Percentiles rank a stretch among this genome's conserved stretches.
Conservation (phyloP, 2,797 vertebrate genomes). For the Sphenodon punctatus region DNA sequence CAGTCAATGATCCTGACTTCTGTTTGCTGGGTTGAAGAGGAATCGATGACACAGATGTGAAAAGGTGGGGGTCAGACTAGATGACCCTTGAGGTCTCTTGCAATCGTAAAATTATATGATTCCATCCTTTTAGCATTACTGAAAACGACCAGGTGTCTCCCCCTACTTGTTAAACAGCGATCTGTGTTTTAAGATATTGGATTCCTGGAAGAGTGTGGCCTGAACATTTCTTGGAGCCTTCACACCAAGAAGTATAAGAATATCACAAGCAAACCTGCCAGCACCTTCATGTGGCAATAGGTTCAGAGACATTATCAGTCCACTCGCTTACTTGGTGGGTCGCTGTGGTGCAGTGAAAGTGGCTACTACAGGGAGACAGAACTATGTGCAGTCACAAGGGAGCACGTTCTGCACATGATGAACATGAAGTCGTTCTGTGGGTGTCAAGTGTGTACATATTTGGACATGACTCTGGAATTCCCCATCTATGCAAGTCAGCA, state of each 20-base stretch:
- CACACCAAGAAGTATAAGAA: neutral
- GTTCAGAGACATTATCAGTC: accelerated
- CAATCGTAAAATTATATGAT: neutral
- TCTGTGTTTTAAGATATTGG: accelerated
- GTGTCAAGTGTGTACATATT: neutral
- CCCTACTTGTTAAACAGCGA: neutral
- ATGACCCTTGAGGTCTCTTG: neutral
- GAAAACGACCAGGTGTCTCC: neutral
- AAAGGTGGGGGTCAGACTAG: too few relatives aligned
- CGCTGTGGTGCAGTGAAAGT: neutral
- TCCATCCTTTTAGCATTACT: neutral
- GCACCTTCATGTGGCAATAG: neutral
- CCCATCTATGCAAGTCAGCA: neutral
- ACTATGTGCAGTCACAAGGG: accelerated
- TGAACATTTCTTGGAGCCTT: accelerated
- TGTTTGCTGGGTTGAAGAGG: too few relatives aligned
- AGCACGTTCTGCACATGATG: accelerated
- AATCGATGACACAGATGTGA: too few relatives aligned
- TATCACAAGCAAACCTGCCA: accelerated
- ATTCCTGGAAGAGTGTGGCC: neutral
- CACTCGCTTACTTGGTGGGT: neutral
- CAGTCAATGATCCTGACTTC: too few relatives aligned
- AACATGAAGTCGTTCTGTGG: too few relatives aligned
- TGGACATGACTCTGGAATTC: neutral
- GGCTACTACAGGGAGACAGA: neutral